Evolutionary conservation across 2,113 vertebrate genomes (phyloP).

Genomic region (Pogonocichla stellata): DNA sequence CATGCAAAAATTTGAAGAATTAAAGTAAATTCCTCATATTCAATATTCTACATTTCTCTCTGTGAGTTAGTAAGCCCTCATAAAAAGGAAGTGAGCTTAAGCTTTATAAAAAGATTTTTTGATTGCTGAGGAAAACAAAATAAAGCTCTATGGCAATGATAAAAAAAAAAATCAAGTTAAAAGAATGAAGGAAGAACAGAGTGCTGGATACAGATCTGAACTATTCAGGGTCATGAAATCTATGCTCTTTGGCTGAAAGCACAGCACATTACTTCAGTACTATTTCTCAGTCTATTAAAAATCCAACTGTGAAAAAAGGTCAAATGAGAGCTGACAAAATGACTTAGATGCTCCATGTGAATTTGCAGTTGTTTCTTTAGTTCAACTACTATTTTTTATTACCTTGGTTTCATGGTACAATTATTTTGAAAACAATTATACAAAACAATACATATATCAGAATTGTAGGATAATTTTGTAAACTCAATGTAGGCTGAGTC

Average conservation of each 20-base stretch:
- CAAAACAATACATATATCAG: not conserved
- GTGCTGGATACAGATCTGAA: not conserved
- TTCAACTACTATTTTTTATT: not conserved
- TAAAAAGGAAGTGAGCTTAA: not conserved
- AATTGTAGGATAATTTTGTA: not conserved
- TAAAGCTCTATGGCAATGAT: not conserved
- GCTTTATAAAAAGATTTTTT: not conserved
- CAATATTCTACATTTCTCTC: not conserved
- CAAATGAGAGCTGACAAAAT: constrained; percentile 11
- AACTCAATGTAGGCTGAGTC: not conserved
- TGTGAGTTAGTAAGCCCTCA: not conserved
- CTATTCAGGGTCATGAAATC: not conserved
- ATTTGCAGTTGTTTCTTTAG: not conserved
- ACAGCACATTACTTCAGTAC: not conserved
- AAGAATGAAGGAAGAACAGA: not conserved
- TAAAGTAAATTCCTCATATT: not conserved
- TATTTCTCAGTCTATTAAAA: constrained; percentile 2
- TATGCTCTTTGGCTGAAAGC: not conserved
- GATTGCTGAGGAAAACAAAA: not conserved
- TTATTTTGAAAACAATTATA: not conserved
- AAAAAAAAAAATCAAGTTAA: not conserved
- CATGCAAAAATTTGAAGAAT: not conserved
- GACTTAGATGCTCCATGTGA: not conserved
- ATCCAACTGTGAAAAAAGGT: not conserved
- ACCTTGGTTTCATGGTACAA: not conserved